Conservation (phyloP, 2,113 vertebrate species). For the Sitta europaea region DNA sequence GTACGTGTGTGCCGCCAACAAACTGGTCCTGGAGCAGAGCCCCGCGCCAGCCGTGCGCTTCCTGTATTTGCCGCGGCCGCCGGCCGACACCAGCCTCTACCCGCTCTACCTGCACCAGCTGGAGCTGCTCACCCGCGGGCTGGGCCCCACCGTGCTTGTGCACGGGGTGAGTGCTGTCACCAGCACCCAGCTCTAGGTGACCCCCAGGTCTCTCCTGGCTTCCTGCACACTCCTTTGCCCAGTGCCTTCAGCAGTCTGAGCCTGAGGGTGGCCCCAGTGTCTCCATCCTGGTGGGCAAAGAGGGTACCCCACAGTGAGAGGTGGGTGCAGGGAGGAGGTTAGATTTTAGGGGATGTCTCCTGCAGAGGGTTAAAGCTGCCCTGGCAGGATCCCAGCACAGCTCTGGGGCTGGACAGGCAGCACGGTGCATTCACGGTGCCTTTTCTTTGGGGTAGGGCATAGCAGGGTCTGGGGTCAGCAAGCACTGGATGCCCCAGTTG, state of each 20-base stretch:
- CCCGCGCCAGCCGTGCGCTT: conserved; percentile 79
- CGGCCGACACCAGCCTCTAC: conserved; percentile 84
- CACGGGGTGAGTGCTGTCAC: conserved; percentile 88
- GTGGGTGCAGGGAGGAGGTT: background rate
- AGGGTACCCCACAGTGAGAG: background rate
- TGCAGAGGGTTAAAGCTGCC: background rate
- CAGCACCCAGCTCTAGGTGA: conserved; percentile 84
- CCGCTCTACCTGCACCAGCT: conserved; percentile 81
- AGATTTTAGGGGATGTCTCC: background rate
- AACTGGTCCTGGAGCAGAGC: conserved; percentile 78
- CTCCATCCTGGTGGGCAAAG: background rate
- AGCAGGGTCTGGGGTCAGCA: background rate
- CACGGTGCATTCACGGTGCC: background rate
- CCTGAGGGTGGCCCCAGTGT: background rate
- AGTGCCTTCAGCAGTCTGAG: conserved; percentile 13
- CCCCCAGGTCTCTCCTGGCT: background rate
- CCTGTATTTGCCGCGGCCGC: conserved; percentile 86
- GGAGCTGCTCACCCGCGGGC: conserved; percentile 80
- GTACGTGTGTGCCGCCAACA: conserved; percentile 83
- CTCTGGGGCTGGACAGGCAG: fast-evolving
- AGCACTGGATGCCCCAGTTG: background rate
- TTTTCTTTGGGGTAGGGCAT: background rate
- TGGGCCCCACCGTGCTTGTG: conserved; percentile 89
- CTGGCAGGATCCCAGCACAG: background rate
- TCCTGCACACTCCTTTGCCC: background rate